Conservation (phyloP, 2,888 invertebrate genomes). For the Chirona hameri region DNA sequence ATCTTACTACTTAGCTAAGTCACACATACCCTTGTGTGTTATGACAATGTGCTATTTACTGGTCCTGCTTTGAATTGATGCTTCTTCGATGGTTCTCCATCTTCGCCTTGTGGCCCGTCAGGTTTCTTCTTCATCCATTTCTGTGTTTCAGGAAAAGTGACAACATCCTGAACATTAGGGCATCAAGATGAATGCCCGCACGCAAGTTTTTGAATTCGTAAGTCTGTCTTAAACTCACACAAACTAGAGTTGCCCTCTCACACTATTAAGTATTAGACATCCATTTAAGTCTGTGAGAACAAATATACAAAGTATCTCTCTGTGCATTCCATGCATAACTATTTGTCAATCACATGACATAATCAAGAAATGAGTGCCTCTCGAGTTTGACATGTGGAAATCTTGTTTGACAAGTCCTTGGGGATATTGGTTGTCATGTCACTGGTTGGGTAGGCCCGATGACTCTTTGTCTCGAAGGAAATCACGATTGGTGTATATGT, state of each 20-base stretch:
- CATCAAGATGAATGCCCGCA: conserved; percentile 38
- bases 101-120: too few relatives aligned
- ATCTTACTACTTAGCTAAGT: too few relatives aligned
- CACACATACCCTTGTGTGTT: too few relatives aligned
- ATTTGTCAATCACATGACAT: background rate
- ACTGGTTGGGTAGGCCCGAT: too few relatives aligned
- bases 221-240: background rate
- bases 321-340: background rate
- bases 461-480: too few relatives aligned
- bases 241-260: too few relatives aligned
- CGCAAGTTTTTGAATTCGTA: conserved; percentile 35
- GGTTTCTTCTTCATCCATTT: too few relatives aligned
- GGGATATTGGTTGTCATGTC: too few relatives aligned
- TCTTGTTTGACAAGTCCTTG: background rate
- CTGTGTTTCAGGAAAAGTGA: background rate
- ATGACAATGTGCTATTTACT: too few relatives aligned
- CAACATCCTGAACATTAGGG: too few relatives aligned
- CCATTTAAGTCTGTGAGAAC: background rate
- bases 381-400: rapidly evolving
- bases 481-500: background rate
- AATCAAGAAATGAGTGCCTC: background rate
- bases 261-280: background rate
- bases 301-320: background rate
- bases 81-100: too few relatives aligned
- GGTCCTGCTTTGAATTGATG: too few relatives aligned